These are phyloP conservation scores for Eugnorisma glareosa DNA, from an alignment of 2,888 invertebrate species.

Conservation along the genomic window DNA sequence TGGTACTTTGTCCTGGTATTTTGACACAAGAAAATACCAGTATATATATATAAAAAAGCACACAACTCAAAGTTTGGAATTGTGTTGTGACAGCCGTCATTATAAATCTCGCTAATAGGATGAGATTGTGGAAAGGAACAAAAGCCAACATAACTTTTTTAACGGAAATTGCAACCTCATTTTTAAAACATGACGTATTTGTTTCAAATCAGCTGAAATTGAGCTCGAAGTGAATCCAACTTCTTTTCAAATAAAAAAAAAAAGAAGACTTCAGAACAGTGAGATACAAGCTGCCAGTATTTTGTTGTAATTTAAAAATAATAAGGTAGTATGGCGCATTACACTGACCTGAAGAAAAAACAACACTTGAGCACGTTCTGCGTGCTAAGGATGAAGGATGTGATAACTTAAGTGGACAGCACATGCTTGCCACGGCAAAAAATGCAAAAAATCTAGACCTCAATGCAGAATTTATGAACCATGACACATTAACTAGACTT, in stretches of 20 bases:
- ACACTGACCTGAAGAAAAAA: slow-evolving; percentile 74
- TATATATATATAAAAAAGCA: too few relatives aligned
- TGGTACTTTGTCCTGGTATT: slow-evolving; percentile 3
- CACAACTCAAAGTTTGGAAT: slow-evolving; percentile 7
- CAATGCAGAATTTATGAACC: slow-evolving; percentile 29
- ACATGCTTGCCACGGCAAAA: slow-evolving; percentile 44
- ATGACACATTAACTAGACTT: slow-evolving; percentile 18
- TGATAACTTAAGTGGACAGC: slow-evolving; percentile 60
- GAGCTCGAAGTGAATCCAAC: background rate
- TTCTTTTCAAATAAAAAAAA: slow-evolving; percentile 14
- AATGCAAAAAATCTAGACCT: slow-evolving; percentile 33
- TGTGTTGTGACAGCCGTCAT: slow-evolving; percentile 21
- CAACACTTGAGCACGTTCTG: slow-evolving; percentile 77
- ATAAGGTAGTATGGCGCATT: slow-evolving; percentile 31
- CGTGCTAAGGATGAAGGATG: slow-evolving; percentile 70
- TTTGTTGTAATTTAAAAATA: slow-evolving; percentile 32
- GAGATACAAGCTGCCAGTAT: slow-evolving; percentile 9
- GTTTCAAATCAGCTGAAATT: slow-evolving; percentile 8
- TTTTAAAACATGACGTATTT: slow-evolving; percentile 4
- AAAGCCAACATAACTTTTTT: slow-evolving; percentile 17
- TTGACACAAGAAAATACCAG: slow-evolving; percentile 7
- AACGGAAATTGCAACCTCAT: slow-evolving; percentile 41
- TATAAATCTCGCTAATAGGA: slow-evolving; percentile 32
- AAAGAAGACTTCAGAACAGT: background rate
- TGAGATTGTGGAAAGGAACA: slow-evolving; percentile 20